Conservation (phyloP, 2,797 vertebrate genomes). For the Dipus sagitta region DNA sequence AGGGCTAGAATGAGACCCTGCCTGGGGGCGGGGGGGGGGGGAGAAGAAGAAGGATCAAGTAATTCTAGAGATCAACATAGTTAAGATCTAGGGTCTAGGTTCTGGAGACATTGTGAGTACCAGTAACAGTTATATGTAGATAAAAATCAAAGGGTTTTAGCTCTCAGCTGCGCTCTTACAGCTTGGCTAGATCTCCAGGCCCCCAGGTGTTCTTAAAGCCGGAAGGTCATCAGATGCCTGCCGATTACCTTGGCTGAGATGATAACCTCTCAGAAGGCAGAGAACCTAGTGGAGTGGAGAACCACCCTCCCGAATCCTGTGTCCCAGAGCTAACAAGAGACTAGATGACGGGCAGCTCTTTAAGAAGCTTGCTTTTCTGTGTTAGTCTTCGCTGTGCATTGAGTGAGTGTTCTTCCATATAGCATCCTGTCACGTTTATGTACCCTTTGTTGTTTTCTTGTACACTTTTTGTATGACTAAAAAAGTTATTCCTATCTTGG, state of each 20-base stretch:
- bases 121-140: background rate
- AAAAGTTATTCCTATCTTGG: background rate
- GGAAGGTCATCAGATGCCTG: background rate
- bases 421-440: background rate
- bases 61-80: background rate
- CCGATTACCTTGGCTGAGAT: background rate
- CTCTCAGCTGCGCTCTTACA: background rate
- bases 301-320: background rate
- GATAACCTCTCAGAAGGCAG: background rate
- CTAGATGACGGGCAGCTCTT: background rate
- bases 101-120: background rate
- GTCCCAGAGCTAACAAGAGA: background rate
- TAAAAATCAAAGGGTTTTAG: background rate
- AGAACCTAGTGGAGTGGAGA: slow-evolving; percentile 10
- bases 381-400: background rate
- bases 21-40: no score
- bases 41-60: background rate
- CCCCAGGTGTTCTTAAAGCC: background rate
- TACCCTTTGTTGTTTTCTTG: slow-evolving; percentile 22
- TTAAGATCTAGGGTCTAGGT: background rate
- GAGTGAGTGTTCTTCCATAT: background rate
- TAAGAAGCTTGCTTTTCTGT: background rate
- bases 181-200: background rate
- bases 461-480: background rate
- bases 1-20: no score